Evolutionary conservation across 2,888 invertebrate species (phyloP), one percentile per base, ranked within the genome.

Genomic region (Notodonta dromedarius): DNA sequence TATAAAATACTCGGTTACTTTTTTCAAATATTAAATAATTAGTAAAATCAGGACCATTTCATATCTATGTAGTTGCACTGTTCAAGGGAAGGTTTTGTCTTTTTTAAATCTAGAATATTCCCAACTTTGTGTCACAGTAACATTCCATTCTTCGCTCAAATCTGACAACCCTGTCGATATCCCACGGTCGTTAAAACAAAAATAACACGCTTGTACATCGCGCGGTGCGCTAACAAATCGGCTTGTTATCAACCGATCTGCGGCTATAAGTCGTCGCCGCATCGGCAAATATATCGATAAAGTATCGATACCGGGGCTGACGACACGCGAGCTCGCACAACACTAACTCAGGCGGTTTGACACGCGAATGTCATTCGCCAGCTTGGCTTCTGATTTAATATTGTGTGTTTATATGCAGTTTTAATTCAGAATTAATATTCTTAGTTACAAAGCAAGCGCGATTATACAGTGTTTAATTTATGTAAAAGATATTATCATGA

Each of bases 211-310:
- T 53, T 66, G 71, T 75, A 71, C 72, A 74, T 73, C 70, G 71
- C 69, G 72, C 70, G 65, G 69, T 73, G 74, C 79, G 84, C 84
- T 87, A 88, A 90, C 90, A 90, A 90, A 90, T 90, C 90, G 87
- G 84, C 84, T 87, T 83, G 87, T 89, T 91, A 91, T 90, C 90
- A 83, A 73, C 69, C 78, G 82, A 90, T 90, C 90, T 79, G 75
- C 74, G 82, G 85, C 86, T 83, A 88, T 91, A 91, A 90, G 86
- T 89, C 84, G 85, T 82, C 80, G 83, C 83, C 84, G 85, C 80
- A 78, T 84, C 86, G 86, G 87, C 88, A 89, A 89, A 87, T 87
- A 88, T 87, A 85, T 85, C 86, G 85, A 84, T 84, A 84, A 79
- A 66, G 73, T 81, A 86, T 86, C 85, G 87, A 87, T 84, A 84